Percentiles rank a stretch among this genome's conserved stretches.
Evolutionary conservation across 1,140 invertebrate species (phyloP).

Genomic region (Probaryconus sp.): DNA sequence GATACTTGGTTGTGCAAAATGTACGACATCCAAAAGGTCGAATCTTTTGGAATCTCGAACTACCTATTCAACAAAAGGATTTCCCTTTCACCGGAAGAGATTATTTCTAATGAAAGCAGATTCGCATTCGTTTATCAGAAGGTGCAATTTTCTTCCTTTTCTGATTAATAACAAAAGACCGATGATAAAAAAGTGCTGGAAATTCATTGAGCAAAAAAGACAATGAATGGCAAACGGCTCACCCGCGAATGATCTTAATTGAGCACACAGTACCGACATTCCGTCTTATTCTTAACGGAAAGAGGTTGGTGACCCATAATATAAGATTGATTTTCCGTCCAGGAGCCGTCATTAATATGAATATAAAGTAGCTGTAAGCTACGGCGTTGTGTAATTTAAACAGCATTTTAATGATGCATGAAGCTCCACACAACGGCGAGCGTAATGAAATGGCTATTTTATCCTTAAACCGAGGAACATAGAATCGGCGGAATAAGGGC

Average conservation of each 20-base stretch:
- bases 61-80: no score
- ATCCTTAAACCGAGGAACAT: constrained; percentile 20
- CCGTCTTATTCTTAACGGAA: constrained; percentile 36
- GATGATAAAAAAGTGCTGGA: constrained; percentile 2
- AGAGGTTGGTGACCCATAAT: constrained; percentile 37
- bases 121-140: no score
- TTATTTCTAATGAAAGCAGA: no score
- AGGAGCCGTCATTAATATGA: constrained; percentile 42
- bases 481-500: constrained; percentile 20
- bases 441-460: constrained; percentile 34
- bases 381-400: constrained; percentile 53
- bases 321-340: constrained; percentile 45
- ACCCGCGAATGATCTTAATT: constrained; percentile 3
- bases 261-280: neutral
- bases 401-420: constrained; percentile 30
- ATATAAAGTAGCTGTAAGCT: constrained; percentile 49
- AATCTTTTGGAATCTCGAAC: no score
- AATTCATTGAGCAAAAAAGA: no score
- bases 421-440: constrained; percentile 19
- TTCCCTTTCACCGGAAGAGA: no score
- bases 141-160: no score
- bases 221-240: no score
- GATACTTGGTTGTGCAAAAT: no score
- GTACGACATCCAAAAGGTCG: no score
- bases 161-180: no score